Evolutionary conservation across 2,888 invertebrate species (phyloP).

Genomic region (Polydrusus pterygomalis): DNA sequence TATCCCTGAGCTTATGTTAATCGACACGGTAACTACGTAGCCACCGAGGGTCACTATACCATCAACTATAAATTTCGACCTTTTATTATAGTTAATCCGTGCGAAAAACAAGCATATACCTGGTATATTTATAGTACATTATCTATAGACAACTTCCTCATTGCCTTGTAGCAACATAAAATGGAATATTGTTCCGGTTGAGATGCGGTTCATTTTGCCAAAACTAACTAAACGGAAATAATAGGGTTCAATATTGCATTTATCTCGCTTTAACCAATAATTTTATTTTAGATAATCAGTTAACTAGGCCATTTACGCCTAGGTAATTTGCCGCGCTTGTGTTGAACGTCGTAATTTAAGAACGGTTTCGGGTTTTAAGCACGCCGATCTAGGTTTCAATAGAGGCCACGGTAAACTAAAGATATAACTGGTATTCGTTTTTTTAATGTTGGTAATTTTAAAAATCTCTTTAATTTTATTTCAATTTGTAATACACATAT

Average conservation of each 20-base stretch:
- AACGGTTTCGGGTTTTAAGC: slow-evolving; percentile 52
- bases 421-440: slow-evolving; percentile 49
- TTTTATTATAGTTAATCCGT: too few relatives aligned
- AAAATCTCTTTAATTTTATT: slow-evolving; percentile 13
- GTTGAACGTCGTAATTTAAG: slow-evolving; percentile 50
- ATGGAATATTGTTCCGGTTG: slow-evolving; percentile 18
- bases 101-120: too few relatives aligned
- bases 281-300: slow-evolving; percentile 51
- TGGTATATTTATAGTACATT: neutral
- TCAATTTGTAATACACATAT: slow-evolving; percentile 9
- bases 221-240: slow-evolving; percentile 33
- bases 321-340: slow-evolving; percentile 47
- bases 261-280: slow-evolving; percentile 45
- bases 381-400: slow-evolving; percentile 51
- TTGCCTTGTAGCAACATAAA: slow-evolving; percentile 13
- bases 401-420: slow-evolving; percentile 52
- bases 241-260: slow-evolving; percentile 41
- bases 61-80: too few relatives aligned
- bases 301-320: slow-evolving; percentile 55
- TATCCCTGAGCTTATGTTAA: too few relatives aligned
- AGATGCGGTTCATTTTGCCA: slow-evolving; percentile 33
- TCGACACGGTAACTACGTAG: too few relatives aligned
- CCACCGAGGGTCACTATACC: too few relatives aligned
- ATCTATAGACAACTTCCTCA: slow-evolving; percentile 12
- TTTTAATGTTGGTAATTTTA: slow-evolving; percentile 30